Conservation (phyloP, 2,888 invertebrate genomes). For the Drosophila mayaguana region DNA sequence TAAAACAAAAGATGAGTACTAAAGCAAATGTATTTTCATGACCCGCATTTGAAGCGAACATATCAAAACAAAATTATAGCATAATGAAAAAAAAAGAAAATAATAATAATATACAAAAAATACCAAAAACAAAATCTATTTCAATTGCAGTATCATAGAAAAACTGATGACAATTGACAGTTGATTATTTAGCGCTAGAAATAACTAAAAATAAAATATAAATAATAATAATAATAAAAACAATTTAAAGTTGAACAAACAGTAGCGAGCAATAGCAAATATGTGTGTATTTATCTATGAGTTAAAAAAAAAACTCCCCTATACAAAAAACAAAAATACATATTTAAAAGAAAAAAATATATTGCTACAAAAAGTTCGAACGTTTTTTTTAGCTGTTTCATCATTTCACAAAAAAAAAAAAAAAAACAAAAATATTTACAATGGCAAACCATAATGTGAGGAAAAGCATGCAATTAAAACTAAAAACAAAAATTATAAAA, state of each 20-base stretch:
- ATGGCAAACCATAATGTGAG: conserved; percentile 50
- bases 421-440: conserved; percentile 71
- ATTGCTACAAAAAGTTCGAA: conserved; percentile 36
- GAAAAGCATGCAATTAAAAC: conserved; percentile 49
- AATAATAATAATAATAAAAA: background rate
- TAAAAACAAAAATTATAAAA: conserved; percentile 26
- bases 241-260: conserved; percentile 39
- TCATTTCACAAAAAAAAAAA: conserved; percentile 57
- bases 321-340: conserved; percentile 51
- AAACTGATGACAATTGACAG: conserved; percentile 47
- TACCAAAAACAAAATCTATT: conserved; percentile 5
- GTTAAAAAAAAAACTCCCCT: conserved; percentile 30
- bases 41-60: conserved; percentile 75
- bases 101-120: background rate
- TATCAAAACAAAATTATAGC: conserved; percentile 63
- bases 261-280: conserved; percentile 40
- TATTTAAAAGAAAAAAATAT: no score
- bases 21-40: conserved; percentile 74
- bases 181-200: conserved; percentile 43
- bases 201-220: background rate
- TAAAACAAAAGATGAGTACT: conserved; percentile 30
- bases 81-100: conserved; percentile 13
- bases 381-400: conserved; percentile 69
- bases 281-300: conserved; percentile 32
- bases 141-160: conserved; percentile 40